phyloP scores from a whole-genome alignment of 2,888 invertebrate genomes.

The Orthosia gracilis region DNA sequence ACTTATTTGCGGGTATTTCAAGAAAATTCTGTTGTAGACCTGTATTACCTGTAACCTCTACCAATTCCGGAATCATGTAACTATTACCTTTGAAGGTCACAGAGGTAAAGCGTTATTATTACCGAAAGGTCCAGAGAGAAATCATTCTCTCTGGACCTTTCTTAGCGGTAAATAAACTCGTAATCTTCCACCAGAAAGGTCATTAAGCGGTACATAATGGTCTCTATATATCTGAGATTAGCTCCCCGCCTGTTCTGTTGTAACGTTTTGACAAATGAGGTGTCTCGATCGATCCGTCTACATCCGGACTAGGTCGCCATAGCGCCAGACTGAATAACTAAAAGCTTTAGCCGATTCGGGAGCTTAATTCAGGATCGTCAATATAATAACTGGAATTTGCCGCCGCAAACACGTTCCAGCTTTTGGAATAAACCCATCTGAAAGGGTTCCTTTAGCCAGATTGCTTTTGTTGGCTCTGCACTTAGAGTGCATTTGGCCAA shows the following conservation, averaged over 20 bases:
- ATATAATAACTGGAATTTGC: constrained; percentile 18
- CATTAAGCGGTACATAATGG: constrained; percentile 22
- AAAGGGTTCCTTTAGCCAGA: background rate
- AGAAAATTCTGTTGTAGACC: constrained; percentile 23
- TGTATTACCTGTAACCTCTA: background rate
- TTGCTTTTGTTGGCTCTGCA: background rate
- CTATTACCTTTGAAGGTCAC: constrained; percentile 20
- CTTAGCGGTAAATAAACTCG: constrained; percentile 25
- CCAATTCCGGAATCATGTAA: background rate
- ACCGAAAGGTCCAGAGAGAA: constrained; percentile 16
- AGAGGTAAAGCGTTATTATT: constrained; percentile 36
- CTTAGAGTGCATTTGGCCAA: constrained; percentile 19
- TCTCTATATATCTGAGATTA: constrained; percentile 26
- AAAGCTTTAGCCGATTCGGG: constrained; percentile 29
- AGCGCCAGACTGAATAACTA: constrained; percentile 29
- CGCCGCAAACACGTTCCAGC: background rate
- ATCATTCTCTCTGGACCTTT: no score
- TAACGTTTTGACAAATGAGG: constrained; percentile 42
- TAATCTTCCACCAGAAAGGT: constrained; percentile 22
- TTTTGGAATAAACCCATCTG: constrained; percentile 2
- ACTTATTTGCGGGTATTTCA: background rate
- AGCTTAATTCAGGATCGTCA: constrained; percentile 16
- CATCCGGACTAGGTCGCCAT: constrained; percentile 27
- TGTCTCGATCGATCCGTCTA: constrained; percentile 51
- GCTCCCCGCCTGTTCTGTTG: constrained; percentile 11